Evolutionary conservation across 2,113 vertebrate species (phyloP).

Genomic region (Muntiacus reevesi): DNA sequence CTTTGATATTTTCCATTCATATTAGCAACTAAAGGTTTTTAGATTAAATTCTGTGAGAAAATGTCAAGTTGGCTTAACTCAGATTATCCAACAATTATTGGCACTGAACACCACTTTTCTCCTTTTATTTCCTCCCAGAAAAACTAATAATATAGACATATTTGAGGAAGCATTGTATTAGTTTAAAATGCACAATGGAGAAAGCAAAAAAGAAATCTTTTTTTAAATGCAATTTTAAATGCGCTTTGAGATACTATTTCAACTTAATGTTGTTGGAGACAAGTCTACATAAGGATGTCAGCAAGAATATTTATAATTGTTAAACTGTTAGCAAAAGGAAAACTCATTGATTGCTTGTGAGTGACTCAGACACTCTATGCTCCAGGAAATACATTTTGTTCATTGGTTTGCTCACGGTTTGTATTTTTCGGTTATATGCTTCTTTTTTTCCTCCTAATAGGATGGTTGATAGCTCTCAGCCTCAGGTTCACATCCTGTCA

Average conservation of each 20-base stretch:
- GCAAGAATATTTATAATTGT: not conserved
- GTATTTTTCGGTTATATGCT: not conserved
- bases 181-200: not conserved
- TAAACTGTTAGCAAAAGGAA: not conserved
- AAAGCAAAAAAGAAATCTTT: not conserved
- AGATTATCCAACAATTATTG: not conserved
- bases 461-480: not conserved
- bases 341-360: not conserved
- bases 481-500: not conserved
- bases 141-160: not conserved
- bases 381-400: not conserved
- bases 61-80: not conserved
- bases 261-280: not conserved
- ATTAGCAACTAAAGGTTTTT: not conserved
- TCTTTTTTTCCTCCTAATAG: not conserved
- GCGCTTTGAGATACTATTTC: not conserved
- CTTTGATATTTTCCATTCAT: not conserved
- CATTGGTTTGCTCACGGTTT: not conserved
- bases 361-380: not conserved
- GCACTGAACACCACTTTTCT: not conserved
- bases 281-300: not conserved
- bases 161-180: not conserved
- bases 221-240: not conserved
- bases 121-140: not conserved
- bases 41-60: not conserved